phyloP scores from a whole-genome alignment of 2,113 vertebrate genomes.

The Scophthalmus maximus region DNA sequence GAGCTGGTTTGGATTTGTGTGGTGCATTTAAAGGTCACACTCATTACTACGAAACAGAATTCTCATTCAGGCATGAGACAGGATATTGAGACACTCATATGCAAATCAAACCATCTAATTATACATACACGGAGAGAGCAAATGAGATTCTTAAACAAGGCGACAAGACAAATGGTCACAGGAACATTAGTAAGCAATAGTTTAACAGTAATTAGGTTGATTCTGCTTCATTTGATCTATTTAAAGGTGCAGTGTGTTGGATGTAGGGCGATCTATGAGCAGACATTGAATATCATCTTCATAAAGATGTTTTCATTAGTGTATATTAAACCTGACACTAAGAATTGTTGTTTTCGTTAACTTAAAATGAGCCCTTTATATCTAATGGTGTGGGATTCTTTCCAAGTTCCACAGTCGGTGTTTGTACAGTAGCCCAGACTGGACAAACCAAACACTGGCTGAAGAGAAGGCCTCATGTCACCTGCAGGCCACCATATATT shows the following conservation, averaged over 20 bases:
- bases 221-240: no score
- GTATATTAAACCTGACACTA: no score
- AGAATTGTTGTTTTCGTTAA: no score
- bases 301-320: no score
- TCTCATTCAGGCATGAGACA: conserved; percentile 25
- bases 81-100: not conserved
- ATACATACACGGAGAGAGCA: not conserved
- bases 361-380: no score
- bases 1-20: not conserved
- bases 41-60: conserved; percentile 14
- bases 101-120: conserved; percentile 23
- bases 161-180: not conserved
- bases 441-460: no score
- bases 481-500: no score
- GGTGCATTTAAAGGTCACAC: conserved; percentile 34
- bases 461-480: no score
- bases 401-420: no score
- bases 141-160: conserved; percentile 15
- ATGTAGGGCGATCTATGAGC: not conserved
- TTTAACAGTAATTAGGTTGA: not conserved
- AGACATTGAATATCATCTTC: not conserved
- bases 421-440: no score
- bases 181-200: not conserved
- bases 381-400: no score
- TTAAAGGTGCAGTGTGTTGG: not conserved